Conservation (phyloP, 2,888 invertebrate genomes). For the Epicampocera succincta region DNA sequence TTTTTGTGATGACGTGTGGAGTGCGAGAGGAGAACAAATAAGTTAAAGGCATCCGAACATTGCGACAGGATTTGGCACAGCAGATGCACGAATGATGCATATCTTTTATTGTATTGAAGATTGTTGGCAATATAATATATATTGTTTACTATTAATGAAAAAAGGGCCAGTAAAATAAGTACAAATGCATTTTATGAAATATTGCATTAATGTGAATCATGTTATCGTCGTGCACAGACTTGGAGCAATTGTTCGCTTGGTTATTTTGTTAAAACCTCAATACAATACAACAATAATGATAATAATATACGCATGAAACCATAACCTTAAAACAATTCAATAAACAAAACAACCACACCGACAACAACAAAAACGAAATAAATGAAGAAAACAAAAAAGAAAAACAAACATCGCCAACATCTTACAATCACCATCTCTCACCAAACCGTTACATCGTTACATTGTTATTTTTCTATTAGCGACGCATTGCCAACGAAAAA, state of each 20-base stretch:
- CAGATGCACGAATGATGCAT: too few species aligned
- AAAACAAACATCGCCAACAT: slow-evolving; percentile 36
- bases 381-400: neutral
- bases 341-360: slow-evolving; percentile 56
- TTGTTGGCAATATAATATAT: too few species aligned
- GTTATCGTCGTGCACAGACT: neutral
- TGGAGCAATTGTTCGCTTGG: slow-evolving; percentile 21
- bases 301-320: slow-evolving; percentile 67
- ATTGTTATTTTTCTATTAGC: slow-evolving; percentile 70
- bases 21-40: too few species aligned
- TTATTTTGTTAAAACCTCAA: neutral
- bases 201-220: too few species aligned
- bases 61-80: too few species aligned
- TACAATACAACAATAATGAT: slow-evolving; percentile 56
- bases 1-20: too few species aligned
- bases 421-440: slow-evolving; percentile 65
- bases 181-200: too few species aligned
- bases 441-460: slow-evolving; percentile 67
- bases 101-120: too few species aligned
- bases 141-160: too few species aligned
- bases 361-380: slow-evolving; percentile 20
- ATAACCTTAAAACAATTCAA: slow-evolving; percentile 68
- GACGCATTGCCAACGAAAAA: slow-evolving; percentile 68
- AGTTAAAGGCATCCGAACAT: too few species aligned
- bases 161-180: too few species aligned